Evolutionary conservation across 2,888 invertebrate species (phyloP).

Genomic region (Zygothrica quintamaculata): DNA sequence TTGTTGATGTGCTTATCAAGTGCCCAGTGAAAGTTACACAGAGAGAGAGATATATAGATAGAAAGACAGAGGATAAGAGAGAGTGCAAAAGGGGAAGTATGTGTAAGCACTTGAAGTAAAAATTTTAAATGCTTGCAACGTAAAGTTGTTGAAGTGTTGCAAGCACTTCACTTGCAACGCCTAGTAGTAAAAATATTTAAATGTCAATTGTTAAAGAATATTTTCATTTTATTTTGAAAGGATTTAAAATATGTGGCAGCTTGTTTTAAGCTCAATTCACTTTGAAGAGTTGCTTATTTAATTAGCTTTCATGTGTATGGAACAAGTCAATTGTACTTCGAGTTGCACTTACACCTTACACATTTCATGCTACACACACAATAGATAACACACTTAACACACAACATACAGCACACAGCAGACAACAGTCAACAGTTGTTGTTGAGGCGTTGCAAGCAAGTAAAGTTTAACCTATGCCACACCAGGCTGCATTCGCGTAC

Average conservation of each 20-base stretch:
- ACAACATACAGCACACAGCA: too few species aligned
- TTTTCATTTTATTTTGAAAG: too few species aligned
- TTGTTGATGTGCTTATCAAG: constrained; percentile 50
- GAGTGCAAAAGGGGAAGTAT: constrained; percentile 1
- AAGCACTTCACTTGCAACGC: background rate
- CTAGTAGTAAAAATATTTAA: too few species aligned
- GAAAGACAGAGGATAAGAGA: too few species aligned
- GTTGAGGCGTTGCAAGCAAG: constrained; percentile 5
- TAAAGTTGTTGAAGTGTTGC: constrained; percentile 10
- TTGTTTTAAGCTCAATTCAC: background rate
- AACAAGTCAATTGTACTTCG: too few species aligned
- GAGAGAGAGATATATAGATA: background rate
- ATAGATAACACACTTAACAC: too few species aligned
- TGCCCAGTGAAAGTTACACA: constrained; percentile 44
- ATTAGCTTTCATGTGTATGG: too few species aligned
- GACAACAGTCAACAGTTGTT: constrained; percentile 1
- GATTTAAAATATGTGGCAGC: too few species aligned
- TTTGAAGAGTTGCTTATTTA: background rate
- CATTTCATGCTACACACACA: too few species aligned
- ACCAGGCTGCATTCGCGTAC: background rate
- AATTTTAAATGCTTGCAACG: constrained; percentile 18
- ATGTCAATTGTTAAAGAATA: background rate
- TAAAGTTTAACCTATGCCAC: constrained; percentile 33
- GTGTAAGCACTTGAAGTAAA: constrained; percentile 24
- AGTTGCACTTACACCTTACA: too few species aligned